Evolutionary conservation across 2,113 vertebrate species (phyloP), one percentile per base, ranked within the genome.

Genomic region (Protobothrops flavoviridis): DNA sequence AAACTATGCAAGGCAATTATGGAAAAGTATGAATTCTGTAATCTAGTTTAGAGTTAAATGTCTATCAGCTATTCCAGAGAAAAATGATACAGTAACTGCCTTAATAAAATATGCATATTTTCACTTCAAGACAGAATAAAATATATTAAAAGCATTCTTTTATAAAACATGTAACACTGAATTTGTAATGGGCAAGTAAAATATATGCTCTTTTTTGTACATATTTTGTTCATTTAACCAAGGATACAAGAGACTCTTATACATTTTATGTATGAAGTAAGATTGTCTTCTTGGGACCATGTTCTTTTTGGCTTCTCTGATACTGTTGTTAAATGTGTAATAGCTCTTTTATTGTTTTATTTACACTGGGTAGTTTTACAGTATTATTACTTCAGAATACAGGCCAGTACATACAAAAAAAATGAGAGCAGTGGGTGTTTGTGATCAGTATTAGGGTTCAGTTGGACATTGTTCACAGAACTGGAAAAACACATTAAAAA

Each of bases 1-100:
- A 61, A 39, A 48, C 43, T 20, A 88, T 91, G 93, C n/a, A 74
- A 57, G 20, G n/a, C 15, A 94, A 85, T 93, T 91, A 12, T 90
- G 91, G 93, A 17, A 90, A 90, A 92, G 89, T 33, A 92, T 21
- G 0, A 87, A 87, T 56, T 29, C 11, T 85, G 1, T 10, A 5
- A 33, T n/a, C 29, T 43, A 55, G 39, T 5, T 93, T 20, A 91
- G 12, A 39, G 23, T 29, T 74, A 91, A 56, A 52, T 74, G n/a
- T 74, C 52, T 52, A 53, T 74, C n/a, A 55, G 29, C 4, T 11
- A 81, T 10, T 39, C 52, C 10, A 39, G 6, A 1, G 9, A 94
- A 1, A 52, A 6, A 93, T 26, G 93, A 91, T 89, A 52, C 1
- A 61, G 50, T 88, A 3, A 88, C 53, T 61, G 59, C 59, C 24